phyloP scores from a whole-genome alignment of 2,113 vertebrate species.

The Clarias batrachus region DNA sequence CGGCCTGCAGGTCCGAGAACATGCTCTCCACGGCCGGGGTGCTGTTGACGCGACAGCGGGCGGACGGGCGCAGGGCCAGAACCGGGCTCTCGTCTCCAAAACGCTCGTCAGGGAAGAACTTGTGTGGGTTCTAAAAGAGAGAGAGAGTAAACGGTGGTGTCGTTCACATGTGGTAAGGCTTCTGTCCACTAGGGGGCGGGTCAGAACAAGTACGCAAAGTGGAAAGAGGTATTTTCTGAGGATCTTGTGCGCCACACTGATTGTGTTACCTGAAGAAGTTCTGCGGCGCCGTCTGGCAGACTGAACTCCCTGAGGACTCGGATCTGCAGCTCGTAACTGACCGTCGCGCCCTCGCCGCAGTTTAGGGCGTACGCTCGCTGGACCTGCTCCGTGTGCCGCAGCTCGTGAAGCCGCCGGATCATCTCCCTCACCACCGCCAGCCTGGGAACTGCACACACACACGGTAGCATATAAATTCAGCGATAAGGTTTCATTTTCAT shows the following conservation, averaged over 20 bases:
- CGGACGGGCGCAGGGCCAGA: constrained; percentile 85
- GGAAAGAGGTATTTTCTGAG: background rate
- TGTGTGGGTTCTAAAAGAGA: constrained; percentile 88
- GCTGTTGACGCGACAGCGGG: constrained; percentile 90
- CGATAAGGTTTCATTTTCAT: background rate
- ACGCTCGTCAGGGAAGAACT: constrained; percentile 96
- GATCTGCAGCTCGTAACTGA: constrained; percentile 96
- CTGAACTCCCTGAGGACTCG: constrained; percentile 92
- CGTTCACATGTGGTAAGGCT: background rate
- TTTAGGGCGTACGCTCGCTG: constrained; percentile 93
- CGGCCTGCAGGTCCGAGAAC: constrained; percentile 93
- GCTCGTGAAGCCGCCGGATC: constrained; percentile 89
- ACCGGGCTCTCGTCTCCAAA: constrained; percentile 97
- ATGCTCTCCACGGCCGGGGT: constrained; percentile 90
- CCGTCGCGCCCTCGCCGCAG: constrained; percentile 92
- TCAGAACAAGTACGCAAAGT: background rate
- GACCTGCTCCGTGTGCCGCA: constrained; percentile 92
- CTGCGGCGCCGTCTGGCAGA: constrained; percentile 89
- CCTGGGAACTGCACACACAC: constrained; percentile 77
- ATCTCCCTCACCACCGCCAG: constrained; percentile 87
- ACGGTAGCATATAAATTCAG: background rate
- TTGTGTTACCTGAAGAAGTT: constrained; percentile 86
- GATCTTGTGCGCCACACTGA: background rate
- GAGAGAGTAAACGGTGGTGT: background rate
- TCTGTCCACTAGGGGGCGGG: background rate